These are phyloP conservation scores for Dendrolimus punctatus DNA, from an alignment of 1,140 invertebrate genomes.

Conservation along the genomic window DNA sequence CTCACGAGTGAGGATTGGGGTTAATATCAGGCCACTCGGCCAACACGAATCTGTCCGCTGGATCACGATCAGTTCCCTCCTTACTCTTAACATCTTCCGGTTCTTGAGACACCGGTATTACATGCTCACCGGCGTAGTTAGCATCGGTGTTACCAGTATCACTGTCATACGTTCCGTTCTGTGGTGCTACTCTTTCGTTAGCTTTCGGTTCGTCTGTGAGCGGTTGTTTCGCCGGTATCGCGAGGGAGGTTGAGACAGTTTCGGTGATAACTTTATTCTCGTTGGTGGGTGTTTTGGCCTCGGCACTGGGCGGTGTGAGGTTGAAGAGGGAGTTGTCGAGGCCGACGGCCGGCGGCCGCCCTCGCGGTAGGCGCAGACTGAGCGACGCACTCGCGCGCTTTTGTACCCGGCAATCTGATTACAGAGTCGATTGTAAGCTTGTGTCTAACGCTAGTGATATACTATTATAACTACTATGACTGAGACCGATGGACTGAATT, in stretches of 20 bases:
- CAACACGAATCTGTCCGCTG: slow-evolving; percentile 34
- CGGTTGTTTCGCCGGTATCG: slow-evolving; percentile 16
- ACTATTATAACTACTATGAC: too few species aligned
- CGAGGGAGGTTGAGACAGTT: slow-evolving; percentile 21
- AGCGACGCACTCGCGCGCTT: slow-evolving; percentile 63
- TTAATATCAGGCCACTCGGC: slow-evolving; percentile 53
- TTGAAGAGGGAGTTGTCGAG: slow-evolving; percentile 47
- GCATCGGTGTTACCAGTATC: slow-evolving; percentile 3
- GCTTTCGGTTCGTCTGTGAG: slow-evolving; percentile 4
- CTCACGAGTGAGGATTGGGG: slow-evolving; percentile 68
- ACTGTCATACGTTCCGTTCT: slow-evolving; percentile 5
- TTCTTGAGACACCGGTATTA: slow-evolving; percentile 4
- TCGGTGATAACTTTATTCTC: slow-evolving; percentile 22
- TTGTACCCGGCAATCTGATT: slow-evolving; percentile 62
- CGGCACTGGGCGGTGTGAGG: slow-evolving; percentile 61
- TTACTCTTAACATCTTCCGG: neutral
- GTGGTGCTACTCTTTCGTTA: slow-evolving; percentile 1
- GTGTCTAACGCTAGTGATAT: slow-evolving; percentile 4
- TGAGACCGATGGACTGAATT: too few species aligned
- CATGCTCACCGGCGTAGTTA: slow-evolving; percentile 6
- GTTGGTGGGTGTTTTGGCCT: slow-evolving; percentile 45
- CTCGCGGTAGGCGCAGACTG: slow-evolving; percentile 58
- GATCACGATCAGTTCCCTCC: slow-evolving; percentile 7
- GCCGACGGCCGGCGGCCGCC: slow-evolving; percentile 48
- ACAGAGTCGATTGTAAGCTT: slow-evolving; percentile 7